Percentiles rank a stretch among this genome's conserved stretches.
Evolutionary conservation across 2,113 vertebrate species (phyloP).

Genomic region (Octodon degus): DNA sequence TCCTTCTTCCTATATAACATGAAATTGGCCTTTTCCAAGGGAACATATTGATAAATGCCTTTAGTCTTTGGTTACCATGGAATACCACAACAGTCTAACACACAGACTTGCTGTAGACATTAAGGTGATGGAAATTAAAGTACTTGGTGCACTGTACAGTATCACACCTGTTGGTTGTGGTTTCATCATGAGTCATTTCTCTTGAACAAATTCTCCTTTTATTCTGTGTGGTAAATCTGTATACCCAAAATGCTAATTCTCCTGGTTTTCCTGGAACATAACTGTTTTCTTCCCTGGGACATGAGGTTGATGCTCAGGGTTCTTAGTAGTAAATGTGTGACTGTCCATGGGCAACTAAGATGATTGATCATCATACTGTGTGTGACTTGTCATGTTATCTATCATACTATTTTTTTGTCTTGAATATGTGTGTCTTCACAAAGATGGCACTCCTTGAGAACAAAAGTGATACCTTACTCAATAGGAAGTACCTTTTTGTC

Average conservation of each 20-base stretch:
- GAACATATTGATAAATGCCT: too few species aligned
- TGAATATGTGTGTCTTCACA: not conserved
- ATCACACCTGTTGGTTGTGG: not conserved
- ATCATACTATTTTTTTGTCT: too few species aligned
- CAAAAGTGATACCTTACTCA: not conserved
- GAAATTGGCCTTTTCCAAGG: not conserved
- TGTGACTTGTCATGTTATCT: not conserved
- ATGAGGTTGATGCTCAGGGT: not conserved
- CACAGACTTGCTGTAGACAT: not conserved
- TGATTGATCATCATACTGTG: accelerated
- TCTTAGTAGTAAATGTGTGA: not conserved
- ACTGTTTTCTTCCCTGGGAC: not conserved
- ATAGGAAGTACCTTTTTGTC: not conserved
- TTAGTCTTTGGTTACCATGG: not conserved
- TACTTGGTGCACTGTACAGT: not conserved
- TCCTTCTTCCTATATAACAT: not conserved
- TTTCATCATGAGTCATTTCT: not conserved
- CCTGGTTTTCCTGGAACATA: not conserved
- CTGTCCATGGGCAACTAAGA: not conserved
- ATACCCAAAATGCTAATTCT: too few species aligned
- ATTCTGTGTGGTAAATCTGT: not conserved
- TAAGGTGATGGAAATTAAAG: not conserved
- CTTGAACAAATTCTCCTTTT: not conserved
- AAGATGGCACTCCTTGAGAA: not conserved
- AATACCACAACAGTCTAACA: not conserved